These are phyloP conservation scores for Odobenus rosmarus DNA, from an alignment of 2,113 vertebrate species.

Conservation along the genomic window DNA sequence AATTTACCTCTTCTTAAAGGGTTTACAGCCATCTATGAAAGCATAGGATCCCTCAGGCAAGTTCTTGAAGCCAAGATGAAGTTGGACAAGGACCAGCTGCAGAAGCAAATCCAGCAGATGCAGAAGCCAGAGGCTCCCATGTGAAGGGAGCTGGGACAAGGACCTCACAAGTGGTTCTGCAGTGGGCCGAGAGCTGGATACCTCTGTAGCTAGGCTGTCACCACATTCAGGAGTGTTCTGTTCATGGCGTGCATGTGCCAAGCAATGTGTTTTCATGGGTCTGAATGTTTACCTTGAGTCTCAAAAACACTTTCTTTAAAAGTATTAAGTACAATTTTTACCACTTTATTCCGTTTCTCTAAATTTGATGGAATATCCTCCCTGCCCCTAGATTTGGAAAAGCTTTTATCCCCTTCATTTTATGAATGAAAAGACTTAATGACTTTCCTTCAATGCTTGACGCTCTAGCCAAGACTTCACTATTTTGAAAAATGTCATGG, in stretches of 20 bases:
- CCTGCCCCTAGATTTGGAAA: constrained; percentile 35
- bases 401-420: constrained; percentile 58
- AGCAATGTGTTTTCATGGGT: constrained; percentile 67
- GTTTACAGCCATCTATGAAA: constrained; percentile 89
- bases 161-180: neutral
- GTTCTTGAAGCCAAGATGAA: constrained; percentile 89
- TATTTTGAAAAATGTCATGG: constrained; percentile 63
- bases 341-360: constrained; percentile 35
- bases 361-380: constrained; percentile 32
- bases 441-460: constrained; percentile 55
- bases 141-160: constrained; percentile 73
- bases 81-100: constrained; percentile 88
- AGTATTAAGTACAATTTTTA: constrained; percentile 40
- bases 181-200: neutral
- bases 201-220: neutral
- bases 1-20: constrained; percentile 76
- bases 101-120: constrained; percentile 87
- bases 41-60: constrained; percentile 88
- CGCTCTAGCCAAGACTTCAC: constrained; percentile 59
- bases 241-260: constrained; percentile 76
- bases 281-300: constrained; percentile 58
- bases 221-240: constrained; percentile 45
- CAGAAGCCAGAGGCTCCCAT: constrained; percentile 82
- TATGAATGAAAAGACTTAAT: constrained; percentile 67
- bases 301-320: constrained; percentile 64